A percentile compares a stretch with the other conserved stretches of the same genome.
These are phyloP conservation scores for Labroides dimidiatus DNA, from an alignment of 2,797 vertebrate genomes.

Conservation along the genomic window DNA sequence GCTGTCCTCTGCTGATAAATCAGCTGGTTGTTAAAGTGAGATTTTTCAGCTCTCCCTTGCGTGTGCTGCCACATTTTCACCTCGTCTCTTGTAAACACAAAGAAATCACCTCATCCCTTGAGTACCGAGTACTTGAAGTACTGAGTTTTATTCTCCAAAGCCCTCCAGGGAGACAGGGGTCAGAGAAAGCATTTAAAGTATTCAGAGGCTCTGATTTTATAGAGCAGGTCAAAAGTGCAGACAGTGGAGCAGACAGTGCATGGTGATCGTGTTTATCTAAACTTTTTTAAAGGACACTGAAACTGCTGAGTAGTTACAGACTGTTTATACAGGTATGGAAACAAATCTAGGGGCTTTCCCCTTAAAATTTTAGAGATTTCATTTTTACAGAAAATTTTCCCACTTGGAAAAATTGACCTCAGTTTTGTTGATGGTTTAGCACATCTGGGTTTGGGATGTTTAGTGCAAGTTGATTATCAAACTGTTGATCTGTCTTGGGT, in stretches of 20 bases:
- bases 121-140: constrained; percentile 22
- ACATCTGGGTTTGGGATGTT: too few species aligned
- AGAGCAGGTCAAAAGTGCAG: constrained; percentile 35
- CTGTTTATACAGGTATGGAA: too few species aligned
- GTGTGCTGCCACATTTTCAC: constrained; percentile 37
- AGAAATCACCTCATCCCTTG: constrained; percentile 45
- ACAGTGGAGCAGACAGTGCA: constrained; percentile 1
- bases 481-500: too few species aligned
- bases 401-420: too few species aligned
- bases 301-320: background rate
- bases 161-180: constrained; percentile 34
- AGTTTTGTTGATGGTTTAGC: too few species aligned
- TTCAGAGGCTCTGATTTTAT: constrained; percentile 40
- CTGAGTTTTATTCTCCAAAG: background rate
- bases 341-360: too few species aligned
- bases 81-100: constrained; percentile 56
- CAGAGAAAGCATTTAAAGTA: constrained; percentile 46
- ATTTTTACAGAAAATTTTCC: too few species aligned
- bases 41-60: constrained; percentile 28
- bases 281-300: background rate
- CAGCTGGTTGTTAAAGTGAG: constrained; percentile 38
- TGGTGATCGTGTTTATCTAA: constrained; percentile 11
- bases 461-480: too few species aligned
- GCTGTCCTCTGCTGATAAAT: constrained; percentile 33
- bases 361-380: too few species aligned